These are phyloP conservation scores for Drosophila gaucha DNA, from an alignment of 2,888 invertebrate species.

Conservation along the genomic window DNA sequence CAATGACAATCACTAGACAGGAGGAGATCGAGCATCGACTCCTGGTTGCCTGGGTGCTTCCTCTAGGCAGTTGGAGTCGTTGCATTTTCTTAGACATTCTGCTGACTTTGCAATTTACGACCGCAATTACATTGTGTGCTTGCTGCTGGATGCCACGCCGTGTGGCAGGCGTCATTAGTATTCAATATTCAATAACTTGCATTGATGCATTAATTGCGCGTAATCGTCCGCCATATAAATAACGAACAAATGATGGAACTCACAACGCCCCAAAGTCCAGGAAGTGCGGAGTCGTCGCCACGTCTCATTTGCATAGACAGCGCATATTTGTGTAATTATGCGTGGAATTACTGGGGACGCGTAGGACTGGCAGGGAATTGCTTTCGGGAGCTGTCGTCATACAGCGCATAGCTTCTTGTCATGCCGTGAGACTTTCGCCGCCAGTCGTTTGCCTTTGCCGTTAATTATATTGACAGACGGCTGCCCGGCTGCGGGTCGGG, in stretches of 20 bases:
- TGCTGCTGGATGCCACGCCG: conserved; percentile 29
- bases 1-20: conserved; percentile 71
- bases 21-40: conserved; percentile 21
- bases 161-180: conserved; percentile 68
- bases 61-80: conserved; percentile 35
- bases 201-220: conserved; percentile 80
- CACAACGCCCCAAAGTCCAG: conserved; percentile 32
- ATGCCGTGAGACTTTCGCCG: conserved; percentile 68
- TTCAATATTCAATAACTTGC: conserved; percentile 77
- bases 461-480: conserved; percentile 75
- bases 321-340: conserved; percentile 78
- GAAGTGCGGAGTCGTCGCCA: conserved; percentile 49
- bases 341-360: conserved; percentile 55
- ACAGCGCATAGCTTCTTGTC: conserved; percentile 66
- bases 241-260: conserved; percentile 50
- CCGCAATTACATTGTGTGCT: conserved; percentile 56
- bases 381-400: conserved; percentile 31
- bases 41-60: background rate
- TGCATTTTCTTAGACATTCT: conserved; percentile 51
- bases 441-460: conserved; percentile 65
- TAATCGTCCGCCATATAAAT: conserved; percentile 73
- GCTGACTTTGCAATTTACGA: conserved; percentile 73
- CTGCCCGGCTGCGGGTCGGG: conserved; percentile 8
- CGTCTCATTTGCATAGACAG: conserved; percentile 68
- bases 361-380: conserved; percentile 17